Evolutionary conservation across 2,113 vertebrate genomes (phyloP).

Genomic region (Hippocampus mohnikei): DNA sequence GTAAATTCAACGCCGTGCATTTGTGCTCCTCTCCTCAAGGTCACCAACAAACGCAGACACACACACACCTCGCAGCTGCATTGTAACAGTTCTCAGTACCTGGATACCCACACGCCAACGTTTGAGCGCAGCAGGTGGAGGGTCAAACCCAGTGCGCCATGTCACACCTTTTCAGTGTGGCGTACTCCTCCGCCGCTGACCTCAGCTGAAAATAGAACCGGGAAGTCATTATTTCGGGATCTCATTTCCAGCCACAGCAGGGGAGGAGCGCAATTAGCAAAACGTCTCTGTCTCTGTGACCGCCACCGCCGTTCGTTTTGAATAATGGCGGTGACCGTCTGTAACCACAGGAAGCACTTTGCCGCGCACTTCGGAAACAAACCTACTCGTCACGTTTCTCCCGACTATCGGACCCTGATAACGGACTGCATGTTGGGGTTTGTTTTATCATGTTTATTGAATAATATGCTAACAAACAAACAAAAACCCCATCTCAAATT

Average conservation of each 20-base stretch:
- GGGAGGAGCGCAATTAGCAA: conserved; percentile 63
- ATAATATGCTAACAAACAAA: neutral
- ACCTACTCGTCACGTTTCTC: neutral
- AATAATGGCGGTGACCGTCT: conserved; percentile 7
- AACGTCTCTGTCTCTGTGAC: conserved; percentile 41
- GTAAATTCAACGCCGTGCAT: conserved; percentile 10
- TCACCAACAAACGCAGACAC: conserved; percentile 19
- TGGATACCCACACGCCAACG: conserved; percentile 29
- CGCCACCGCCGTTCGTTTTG: conserved; percentile 31
- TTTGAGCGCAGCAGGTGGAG: conserved; percentile 59
- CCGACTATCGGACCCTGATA: neutral
- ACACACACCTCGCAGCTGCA: conserved; percentile 10
- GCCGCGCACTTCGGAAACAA: neutral
- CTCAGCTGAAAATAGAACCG: conserved; percentile 70
- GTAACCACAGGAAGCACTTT: neutral
- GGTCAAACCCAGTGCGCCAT: conserved; percentile 60
- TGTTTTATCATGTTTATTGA: too few relatives aligned
- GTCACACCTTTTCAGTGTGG: conserved; percentile 58
- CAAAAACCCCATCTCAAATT: neutral
- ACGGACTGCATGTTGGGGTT: neutral
- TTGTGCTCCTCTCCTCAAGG: conserved; percentile 39
- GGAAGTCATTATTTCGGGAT: conserved; percentile 66
- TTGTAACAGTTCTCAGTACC: conserved; percentile 32
- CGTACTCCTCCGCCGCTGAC: conserved; percentile 65
- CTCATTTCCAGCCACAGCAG: conserved; percentile 66